A percentile compares a stretch with the other conserved stretches of the same genome.
These are phyloP conservation scores for Pygoscelis adeliae DNA, from an alignment of 2,113 vertebrate species.

Conservation along the genomic window DNA sequence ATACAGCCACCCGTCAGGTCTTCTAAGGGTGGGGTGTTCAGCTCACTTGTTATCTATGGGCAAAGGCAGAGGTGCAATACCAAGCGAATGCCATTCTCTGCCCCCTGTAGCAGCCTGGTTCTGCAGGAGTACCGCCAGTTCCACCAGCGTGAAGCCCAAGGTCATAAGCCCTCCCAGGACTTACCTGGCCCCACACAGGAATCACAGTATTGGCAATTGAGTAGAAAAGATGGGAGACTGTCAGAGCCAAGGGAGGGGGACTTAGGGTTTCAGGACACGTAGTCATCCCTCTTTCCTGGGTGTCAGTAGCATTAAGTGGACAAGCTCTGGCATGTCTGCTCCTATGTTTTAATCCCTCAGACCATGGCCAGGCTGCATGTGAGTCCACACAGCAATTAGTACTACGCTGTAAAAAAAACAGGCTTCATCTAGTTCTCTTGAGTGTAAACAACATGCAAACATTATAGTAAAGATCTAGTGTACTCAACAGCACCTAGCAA, in stretches of 20 bases:
- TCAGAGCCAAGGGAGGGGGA: not conserved
- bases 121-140: not conserved
- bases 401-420: not conserved
- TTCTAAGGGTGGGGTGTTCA: not conserved
- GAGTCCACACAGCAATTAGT: not conserved
- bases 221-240: not conserved
- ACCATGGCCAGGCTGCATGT: not conserved
- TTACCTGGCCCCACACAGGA: not conserved
- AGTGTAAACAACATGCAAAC: not conserved
- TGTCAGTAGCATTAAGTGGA: not conserved
- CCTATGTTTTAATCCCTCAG: not conserved
- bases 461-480: not conserved
- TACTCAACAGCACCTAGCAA: not conserved
- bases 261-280: accelerated
- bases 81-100: not conserved
- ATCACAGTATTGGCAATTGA: not conserved
- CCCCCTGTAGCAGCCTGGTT: not conserved
- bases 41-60: not conserved
- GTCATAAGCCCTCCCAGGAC: not conserved
- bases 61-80: not conserved
- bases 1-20: not conserved
- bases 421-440: not conserved
- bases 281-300: not conserved
- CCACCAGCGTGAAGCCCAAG: not conserved
- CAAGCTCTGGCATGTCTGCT: not conserved